Evolutionary conservation across 2,113 vertebrate genomes (phyloP).

Genomic region (Anhinga anhinga): DNA sequence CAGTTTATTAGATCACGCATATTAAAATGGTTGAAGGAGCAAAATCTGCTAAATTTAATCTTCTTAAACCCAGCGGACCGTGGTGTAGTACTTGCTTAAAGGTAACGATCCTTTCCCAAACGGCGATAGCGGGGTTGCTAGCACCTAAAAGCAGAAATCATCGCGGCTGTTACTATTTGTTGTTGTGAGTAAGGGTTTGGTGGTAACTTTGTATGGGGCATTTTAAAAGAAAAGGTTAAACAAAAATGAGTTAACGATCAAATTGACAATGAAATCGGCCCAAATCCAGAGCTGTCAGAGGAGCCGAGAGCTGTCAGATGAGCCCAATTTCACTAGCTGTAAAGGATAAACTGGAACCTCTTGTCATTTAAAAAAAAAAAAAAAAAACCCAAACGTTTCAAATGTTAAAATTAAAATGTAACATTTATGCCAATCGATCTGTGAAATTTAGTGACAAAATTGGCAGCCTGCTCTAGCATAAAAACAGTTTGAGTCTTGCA

Average conservation of each 20-base stretch:
- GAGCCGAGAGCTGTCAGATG: slow-evolving; percentile 71
- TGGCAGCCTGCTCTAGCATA: slow-evolving; percentile 69
- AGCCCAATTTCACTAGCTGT: slow-evolving; percentile 58
- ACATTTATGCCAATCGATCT: slow-evolving; percentile 77
- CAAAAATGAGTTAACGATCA: slow-evolving; percentile 66
- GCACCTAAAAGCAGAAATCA: not conserved
- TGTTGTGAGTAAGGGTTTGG: not conserved
- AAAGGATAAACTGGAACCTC: slow-evolving; percentile 74
- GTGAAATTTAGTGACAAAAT: slow-evolving; percentile 76
- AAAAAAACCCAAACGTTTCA: slow-evolving; percentile 53
- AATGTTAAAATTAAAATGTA: slow-evolving; percentile 77
- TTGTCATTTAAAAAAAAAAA: slow-evolving; percentile 44
- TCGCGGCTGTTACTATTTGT: not conserved
- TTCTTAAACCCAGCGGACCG: not conserved
- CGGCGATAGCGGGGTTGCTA: fast-evolving
- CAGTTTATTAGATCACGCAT: fast-evolving
- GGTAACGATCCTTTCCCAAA: not conserved
- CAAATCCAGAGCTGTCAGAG: slow-evolving; percentile 70
- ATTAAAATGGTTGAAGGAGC: not conserved
- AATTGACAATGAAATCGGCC: slow-evolving; percentile 71
- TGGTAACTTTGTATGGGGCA: slow-evolving; percentile 39
- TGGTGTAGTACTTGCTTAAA: not conserved
- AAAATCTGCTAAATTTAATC: not conserved
- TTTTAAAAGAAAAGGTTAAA: slow-evolving; percentile 61
- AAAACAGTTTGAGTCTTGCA: slow-evolving; percentile 61